Percentiles rank a stretch among this genome's conserved stretches.
These are phyloP conservation scores for Bilobella aurantiaca DNA, from an alignment of 1,140 invertebrate genomes.

Conservation along the genomic window DNA sequence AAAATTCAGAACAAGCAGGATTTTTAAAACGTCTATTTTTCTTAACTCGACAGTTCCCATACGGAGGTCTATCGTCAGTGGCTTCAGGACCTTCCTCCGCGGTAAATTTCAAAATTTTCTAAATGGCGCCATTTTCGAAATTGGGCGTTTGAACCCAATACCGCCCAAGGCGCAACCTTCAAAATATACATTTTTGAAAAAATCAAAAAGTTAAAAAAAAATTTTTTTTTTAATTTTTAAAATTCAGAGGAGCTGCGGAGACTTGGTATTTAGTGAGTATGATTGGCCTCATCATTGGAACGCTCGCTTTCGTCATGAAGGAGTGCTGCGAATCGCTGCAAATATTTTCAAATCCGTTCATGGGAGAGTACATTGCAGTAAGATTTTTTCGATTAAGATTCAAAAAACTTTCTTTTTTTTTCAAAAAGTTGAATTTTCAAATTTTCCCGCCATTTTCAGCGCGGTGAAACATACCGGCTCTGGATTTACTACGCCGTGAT, in stretches of 20 bases:
- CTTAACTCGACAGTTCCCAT: background rate
- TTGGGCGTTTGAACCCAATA: no score
- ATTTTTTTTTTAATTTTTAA: background rate
- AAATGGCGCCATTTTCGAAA: no score
- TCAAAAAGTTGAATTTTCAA: background rate
- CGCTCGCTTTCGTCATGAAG: constrained; percentile 27
- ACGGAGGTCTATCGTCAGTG: constrained; percentile 26
- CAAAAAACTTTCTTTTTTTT: background rate
- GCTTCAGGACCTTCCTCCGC: constrained; percentile 17
- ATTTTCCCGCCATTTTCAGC: constrained; percentile 7
- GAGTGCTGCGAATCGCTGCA: constrained; percentile 27
- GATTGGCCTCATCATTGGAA: constrained; percentile 23
- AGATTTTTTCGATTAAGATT: background rate
- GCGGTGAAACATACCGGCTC: constrained; percentile 13
- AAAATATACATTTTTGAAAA: no score
- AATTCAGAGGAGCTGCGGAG: constrained; percentile 9
- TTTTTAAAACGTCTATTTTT: no score
- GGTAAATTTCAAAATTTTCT: constrained; percentile 17
- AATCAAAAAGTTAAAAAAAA: background rate
- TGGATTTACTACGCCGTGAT: constrained; percentile 25
- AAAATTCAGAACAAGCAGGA: no score
- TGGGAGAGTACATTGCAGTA: constrained; percentile 22
- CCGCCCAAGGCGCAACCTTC: no score
- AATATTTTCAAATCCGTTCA: constrained; percentile 30
- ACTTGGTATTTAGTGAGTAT: constrained; percentile 20